Evolutionary conservation across 2,797 vertebrate genomes (phyloP).

Genomic region (Crocidura indochinensis): DNA sequence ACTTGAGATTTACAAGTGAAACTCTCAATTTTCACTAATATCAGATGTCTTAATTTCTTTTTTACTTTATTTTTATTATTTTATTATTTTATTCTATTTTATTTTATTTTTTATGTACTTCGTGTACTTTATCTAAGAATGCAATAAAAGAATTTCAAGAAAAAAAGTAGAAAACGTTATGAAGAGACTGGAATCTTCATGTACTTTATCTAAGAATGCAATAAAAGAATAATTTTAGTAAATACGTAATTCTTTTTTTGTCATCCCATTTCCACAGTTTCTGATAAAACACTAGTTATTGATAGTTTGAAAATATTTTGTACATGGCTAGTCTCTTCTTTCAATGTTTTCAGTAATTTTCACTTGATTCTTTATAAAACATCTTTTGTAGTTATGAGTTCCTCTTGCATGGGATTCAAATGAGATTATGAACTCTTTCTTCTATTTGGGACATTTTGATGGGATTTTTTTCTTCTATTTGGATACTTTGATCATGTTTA

Average conservation of each 20-base stretch:
- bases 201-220: too few species aligned
- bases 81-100: too few species aligned
- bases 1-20: background rate
- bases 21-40: background rate
- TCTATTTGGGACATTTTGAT: too few species aligned
- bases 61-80: background rate
- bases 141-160: too few species aligned
- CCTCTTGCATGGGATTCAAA: background rate
- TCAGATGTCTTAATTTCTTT: background rate
- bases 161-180: background rate
- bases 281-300: background rate
- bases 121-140: too few species aligned
- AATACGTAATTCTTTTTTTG: background rate
- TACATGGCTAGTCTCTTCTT: background rate
- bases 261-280: background rate
- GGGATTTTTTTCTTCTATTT: background rate
- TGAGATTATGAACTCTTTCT: background rate
- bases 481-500: background rate
- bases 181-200: background rate
- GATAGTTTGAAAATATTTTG: background rate
- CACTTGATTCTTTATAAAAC: background rate
- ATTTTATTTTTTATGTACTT: too few species aligned
- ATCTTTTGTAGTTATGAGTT: background rate
- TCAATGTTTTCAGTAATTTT: background rate
- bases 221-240: background rate